phyloP scores from a whole-genome alignment of 64 coral and sea anemone species.

The Actinia tenebrosa region DNA sequence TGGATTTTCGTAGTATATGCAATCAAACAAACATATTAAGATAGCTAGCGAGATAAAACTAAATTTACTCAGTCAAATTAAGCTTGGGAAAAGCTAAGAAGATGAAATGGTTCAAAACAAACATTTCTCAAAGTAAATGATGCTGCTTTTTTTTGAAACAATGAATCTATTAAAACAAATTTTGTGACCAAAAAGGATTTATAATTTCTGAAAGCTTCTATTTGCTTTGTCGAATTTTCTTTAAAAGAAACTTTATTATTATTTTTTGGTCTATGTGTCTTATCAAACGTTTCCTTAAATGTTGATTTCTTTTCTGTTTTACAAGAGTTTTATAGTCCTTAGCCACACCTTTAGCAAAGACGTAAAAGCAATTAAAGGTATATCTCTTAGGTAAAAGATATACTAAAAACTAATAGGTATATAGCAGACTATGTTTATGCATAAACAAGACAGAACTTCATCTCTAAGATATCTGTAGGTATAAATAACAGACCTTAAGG shows the following conservation, averaged over 20 bases:
- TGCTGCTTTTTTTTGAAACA: background rate
- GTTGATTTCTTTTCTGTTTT: background rate
- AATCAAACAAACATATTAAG: conserved; percentile 2
- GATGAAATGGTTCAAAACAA: background rate
- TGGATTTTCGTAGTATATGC: background rate
- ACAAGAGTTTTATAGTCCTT: background rate
- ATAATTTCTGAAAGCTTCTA: background rate
- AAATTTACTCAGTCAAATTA: background rate
- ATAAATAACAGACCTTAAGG: background rate
- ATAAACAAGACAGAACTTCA: background rate
- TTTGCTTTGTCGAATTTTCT: background rate
- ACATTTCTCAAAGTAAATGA: conserved; percentile 1
- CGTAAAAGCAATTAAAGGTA: background rate
- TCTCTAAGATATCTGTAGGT: background rate
- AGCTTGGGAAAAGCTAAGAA: background rate
- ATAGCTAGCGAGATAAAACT: background rate
- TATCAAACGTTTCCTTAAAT: background rate
- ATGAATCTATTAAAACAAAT: background rate
- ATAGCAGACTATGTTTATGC: background rate
- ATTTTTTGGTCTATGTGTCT: background rate
- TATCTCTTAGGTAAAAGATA: background rate
- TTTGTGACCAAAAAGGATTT: background rate
- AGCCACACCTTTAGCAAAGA: conserved; percentile 11
- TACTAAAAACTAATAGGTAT: background rate
- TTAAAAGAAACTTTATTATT: background rate